Base-by-base conservation (phyloP, 2,113 vertebrate species). In the Pelecanoides urinatrix region DNA sequence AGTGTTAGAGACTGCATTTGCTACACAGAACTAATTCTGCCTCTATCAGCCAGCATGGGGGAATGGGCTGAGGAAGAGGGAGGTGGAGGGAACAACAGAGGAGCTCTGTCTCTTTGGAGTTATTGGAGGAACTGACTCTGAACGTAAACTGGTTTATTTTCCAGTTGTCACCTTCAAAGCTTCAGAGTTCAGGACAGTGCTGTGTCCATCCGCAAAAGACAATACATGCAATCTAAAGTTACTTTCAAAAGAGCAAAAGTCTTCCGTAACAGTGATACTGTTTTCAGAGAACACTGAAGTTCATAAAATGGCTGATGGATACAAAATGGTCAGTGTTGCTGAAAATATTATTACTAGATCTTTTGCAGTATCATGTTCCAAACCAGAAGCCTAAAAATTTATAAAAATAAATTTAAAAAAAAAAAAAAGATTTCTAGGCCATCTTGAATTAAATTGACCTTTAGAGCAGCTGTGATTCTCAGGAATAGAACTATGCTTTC, bases 41-140 rank as follows among this genome's bases (percentile, higher is more conserved):
- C 13, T 10, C 23, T 56, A 0, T 59, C 21, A 81, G 25, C 6
- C 40, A 55, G 16, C 0, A 0, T 6, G 22, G 30, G 5, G 19
- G 13, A 89, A 25, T 20, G 36, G 32, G 13, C 47, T 72, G 36
- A 84, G 26, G 66, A 75, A 26, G 26, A 26, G 7, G 34, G 6
- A 91, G 11, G 34, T 12, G 26, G 29, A 78, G 45, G 4, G 61
- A 32, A 23, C 32, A 71, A 29, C 68, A 74, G 52, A 74, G 34
- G 14, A 72, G 20, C 32, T 78, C 29, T n/a, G 13, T 29, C 16
- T 81, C 12, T 0, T 10, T 55, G 34, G 30, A 84, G 7, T 63
- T 55, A n/a, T 56, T 70, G 50, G 38, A 78, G 8, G 18, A 82
- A 20, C 18, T 58, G 56, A n/a, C 36, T 87, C 29, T 74, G 73